Conservation (phyloP, 1,140 invertebrate genomes). For the Cydia pomonella region DNA sequence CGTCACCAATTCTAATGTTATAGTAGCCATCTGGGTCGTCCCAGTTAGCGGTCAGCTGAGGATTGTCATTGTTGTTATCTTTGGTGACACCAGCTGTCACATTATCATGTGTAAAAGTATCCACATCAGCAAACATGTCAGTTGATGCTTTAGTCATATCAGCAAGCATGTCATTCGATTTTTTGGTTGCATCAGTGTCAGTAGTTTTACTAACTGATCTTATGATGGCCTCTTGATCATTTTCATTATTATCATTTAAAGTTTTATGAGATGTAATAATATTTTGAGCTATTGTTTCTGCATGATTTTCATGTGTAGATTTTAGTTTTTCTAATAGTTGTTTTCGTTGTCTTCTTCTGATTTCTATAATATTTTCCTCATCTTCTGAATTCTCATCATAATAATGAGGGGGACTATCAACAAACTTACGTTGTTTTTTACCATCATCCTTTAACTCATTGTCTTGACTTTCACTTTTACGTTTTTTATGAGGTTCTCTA, state of each 20-base stretch:
- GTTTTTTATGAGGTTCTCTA: slow-evolving; percentile 35
- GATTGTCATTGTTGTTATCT: slow-evolving; percentile 88
- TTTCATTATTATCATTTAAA: slow-evolving; percentile 36
- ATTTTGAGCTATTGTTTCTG: slow-evolving; percentile 30
- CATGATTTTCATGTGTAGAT: slow-evolving; percentile 39
- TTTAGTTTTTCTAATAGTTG: slow-evolving; percentile 88
- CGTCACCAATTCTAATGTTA: slow-evolving; percentile 96
- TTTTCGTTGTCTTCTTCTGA: slow-evolving; percentile 92
- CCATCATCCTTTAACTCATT: background rate
- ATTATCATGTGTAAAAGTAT: slow-evolving; percentile 74
- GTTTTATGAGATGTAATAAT: slow-evolving; percentile 37
- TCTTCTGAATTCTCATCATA: slow-evolving; percentile 84
- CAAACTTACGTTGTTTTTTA: slow-evolving; percentile 39
- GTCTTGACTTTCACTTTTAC: slow-evolving; percentile 31
- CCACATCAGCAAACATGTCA: slow-evolving; percentile 76
- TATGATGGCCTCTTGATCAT: background rate
- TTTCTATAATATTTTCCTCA: slow-evolving; percentile 96
- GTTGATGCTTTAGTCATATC: slow-evolving; percentile 48
- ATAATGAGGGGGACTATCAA: slow-evolving; percentile 52
- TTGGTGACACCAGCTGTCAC: slow-evolving; percentile 86
- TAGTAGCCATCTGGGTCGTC: slow-evolving; percentile 99
- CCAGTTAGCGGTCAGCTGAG: slow-evolving; percentile 97
- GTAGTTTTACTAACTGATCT: slow-evolving; percentile 4
- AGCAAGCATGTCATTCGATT: background rate
- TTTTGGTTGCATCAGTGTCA: background rate